Base-by-base conservation (phyloP, 2,888 invertebrate genomes). In the Parnassius apollo region DNA sequence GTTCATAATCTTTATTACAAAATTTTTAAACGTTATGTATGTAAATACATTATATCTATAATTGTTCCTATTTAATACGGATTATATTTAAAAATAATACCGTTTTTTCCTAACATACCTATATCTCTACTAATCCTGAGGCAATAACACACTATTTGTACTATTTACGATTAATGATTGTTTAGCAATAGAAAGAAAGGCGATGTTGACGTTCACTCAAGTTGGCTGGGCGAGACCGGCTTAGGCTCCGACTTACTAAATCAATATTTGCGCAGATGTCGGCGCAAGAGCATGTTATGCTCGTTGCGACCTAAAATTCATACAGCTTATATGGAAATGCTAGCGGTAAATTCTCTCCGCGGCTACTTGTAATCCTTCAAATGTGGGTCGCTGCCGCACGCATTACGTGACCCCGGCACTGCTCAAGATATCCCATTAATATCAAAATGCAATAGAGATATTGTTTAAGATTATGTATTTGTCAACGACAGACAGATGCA, bases 201-300 rank as follows among this genome's bases (percentile, higher is more conserved):
- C 63, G 48, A 48, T 44, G 73, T 70, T 73, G 80, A 76, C 76
- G 78, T 13, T 9, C 75, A 76, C 76, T 73, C 75, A 75, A 75
- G 74, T 74, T 71, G 65, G 78, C 80, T 80, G 50, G 54, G 45
- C 62, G 63, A 52, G 56, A 70, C 74, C 74, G 87, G 88, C 86
- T 85, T 52, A 85, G 77, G 75, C 84, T 83, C 81, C 87, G 80
- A 83, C 89, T 88, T 89, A 91, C 90, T 88, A 90, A 91, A 90
- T 91, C 91, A 91, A 91, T 91, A 91, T 91, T 91, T 90, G 91
- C 89, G 83, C 91, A 91, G 91, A 89, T 91, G 91, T 88, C 86
- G 88, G 86, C 84, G 82, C 83, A 88, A 91, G 89, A 91, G 87
- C 89, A 89, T 85, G 85, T 83, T 86, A 84, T 88, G 86, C 88